phyloP scores from a whole-genome alignment of 2,797 vertebrate species.

The Potorous gilbertii region DNA sequence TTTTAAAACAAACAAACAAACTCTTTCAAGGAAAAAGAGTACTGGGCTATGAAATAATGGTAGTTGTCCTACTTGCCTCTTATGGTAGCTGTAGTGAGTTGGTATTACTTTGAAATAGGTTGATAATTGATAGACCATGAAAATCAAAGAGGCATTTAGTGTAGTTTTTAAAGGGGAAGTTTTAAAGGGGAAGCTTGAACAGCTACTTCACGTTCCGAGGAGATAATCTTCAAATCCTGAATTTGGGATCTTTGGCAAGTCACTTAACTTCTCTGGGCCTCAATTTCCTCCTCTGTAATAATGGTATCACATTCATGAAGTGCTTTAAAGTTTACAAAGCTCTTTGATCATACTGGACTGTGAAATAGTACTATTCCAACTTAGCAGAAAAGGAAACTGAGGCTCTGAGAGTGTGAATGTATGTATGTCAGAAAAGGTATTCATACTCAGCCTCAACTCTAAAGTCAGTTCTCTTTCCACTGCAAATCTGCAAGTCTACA shows the following conservation, averaged over 20 bases:
- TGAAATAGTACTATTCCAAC: background rate
- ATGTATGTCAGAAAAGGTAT: background rate
- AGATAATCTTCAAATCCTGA: constrained; percentile 62
- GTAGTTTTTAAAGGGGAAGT: constrained; percentile 43
- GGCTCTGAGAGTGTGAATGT: background rate
- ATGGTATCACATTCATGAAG: background rate
- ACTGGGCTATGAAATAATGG: background rate
- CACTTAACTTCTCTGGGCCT: background rate
- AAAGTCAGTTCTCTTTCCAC: background rate
- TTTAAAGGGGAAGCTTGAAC: constrained; percentile 44
- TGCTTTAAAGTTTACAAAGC: background rate
- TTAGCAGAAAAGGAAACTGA: background rate
- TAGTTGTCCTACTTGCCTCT: background rate
- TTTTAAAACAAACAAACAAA: background rate
- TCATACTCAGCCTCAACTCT: background rate
- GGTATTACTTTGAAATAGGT: constrained; percentile 52
- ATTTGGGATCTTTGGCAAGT: background rate
- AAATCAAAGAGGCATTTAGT: constrained; percentile 59
- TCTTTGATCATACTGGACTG: background rate
- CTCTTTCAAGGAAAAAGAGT: background rate
- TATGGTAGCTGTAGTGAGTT: background rate
- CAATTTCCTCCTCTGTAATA: background rate
- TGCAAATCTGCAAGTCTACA: background rate
- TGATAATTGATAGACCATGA: constrained; percentile 8
- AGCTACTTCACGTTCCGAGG: constrained; percentile 56